phyloP scores from a whole-genome alignment of 2,888 invertebrate species.

The Dione vanillae region DNA sequence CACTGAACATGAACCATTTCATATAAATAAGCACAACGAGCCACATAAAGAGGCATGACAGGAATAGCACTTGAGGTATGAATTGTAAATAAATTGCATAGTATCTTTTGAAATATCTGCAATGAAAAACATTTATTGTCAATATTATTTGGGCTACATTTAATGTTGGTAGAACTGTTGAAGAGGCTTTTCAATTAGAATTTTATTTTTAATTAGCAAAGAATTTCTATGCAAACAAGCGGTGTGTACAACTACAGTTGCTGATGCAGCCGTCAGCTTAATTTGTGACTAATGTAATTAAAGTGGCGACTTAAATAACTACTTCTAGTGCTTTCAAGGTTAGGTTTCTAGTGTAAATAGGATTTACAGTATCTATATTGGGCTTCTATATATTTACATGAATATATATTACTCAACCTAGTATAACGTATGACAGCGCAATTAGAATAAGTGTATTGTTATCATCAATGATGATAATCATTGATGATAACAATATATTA shows the following conservation, averaged over 20 bases:
- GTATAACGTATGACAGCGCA: too few species aligned
- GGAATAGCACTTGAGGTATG: slow-evolving; percentile 94
- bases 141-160: background rate
- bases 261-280: background rate
- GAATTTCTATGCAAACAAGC: background rate
- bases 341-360: too few species aligned
- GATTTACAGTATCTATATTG: too few species aligned
- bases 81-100: slow-evolving; percentile 90
- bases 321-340: too few species aligned
- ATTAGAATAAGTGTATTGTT: too few species aligned
- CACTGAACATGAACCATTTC: slow-evolving; percentile 91
- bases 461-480: too few species aligned
- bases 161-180: background rate
- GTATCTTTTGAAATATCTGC: slow-evolving; percentile 85
- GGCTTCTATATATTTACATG: too few species aligned
- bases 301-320: too few species aligned
- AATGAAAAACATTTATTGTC: slow-evolving; percentile 43
- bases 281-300: slow-evolving; percentile 4
- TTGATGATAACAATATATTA: too few species aligned
- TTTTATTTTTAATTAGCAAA: background rate
- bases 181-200: background rate
- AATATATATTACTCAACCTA: too few species aligned
- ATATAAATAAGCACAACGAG: slow-evolving; percentile 93
- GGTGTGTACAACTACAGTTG: too few species aligned
- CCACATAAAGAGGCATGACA: slow-evolving; percentile 93